Conservation (phyloP, 2,113 vertebrate species). For the Jaculus jaculus region DNA sequence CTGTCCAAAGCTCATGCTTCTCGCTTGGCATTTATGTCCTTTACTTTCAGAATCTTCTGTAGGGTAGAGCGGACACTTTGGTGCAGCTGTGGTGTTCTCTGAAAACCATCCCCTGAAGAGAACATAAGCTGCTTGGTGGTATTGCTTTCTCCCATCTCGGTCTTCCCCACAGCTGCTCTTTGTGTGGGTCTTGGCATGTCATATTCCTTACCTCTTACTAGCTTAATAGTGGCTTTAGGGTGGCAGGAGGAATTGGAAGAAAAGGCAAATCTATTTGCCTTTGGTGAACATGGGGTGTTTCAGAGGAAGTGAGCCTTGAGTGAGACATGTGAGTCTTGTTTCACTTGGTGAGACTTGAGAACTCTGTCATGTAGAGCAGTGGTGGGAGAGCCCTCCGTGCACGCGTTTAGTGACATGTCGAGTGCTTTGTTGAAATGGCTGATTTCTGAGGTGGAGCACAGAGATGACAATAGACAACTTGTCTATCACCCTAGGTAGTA, state of each 20-base stretch:
- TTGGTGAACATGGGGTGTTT: not conserved
- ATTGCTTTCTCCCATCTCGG: constrained; percentile 4
- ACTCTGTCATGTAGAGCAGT: not conserved
- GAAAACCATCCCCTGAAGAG: not conserved
- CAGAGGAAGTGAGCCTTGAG: not conserved
- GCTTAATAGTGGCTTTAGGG: not conserved
- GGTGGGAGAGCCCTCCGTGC: not conserved
- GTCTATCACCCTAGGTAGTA: not conserved
- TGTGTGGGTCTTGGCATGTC: not conserved
- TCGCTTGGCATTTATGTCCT: not conserved
- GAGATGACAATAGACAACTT: not conserved
- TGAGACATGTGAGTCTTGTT: not conserved
- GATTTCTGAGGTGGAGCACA: not conserved
- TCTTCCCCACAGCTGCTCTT: not conserved
- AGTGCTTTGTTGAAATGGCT: constrained; percentile 19
- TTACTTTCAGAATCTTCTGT: constrained; percentile 13
- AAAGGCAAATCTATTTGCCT: not conserved
- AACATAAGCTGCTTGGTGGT: not conserved
- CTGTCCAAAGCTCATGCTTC: not conserved
- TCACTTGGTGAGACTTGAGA: not conserved
- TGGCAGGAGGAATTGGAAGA: not conserved
- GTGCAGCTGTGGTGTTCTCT: not conserved
- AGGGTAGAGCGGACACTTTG: not conserved
- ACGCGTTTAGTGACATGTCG: not conserved
- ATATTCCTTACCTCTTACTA: not conserved